Conservation (phyloP, 2,888 invertebrate genomes). For the Dicyrtoma fusca region DNA sequence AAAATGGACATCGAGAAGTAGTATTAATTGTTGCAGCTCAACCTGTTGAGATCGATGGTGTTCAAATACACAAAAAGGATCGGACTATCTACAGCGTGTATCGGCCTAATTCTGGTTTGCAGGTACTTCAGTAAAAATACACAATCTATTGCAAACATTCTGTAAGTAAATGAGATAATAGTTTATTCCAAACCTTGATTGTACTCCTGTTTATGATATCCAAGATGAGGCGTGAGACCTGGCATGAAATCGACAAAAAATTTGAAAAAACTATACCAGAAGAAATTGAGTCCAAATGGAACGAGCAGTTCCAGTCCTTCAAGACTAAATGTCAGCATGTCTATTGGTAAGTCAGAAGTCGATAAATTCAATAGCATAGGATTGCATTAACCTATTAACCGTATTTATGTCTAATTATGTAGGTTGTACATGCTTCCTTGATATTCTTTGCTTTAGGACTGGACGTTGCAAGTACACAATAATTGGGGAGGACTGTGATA, state of each 20-base stretch:
- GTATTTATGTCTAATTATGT: no score
- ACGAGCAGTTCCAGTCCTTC: slow-evolving; percentile 83
- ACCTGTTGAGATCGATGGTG: slow-evolving; percentile 50
- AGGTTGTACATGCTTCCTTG: no score
- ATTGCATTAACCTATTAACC: no score
- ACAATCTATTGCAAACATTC: neutral
- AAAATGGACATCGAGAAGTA: slow-evolving; percentile 83
- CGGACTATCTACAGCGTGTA: slow-evolving; percentile 61
- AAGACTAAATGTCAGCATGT: slow-evolving; percentile 87
- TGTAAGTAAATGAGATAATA: no score
- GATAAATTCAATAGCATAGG: no score
- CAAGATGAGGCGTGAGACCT: slow-evolving; percentile 77
- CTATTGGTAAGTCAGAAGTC: slow-evolving; percentile 80
- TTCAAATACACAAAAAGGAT: slow-evolving; percentile 66
- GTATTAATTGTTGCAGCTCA: slow-evolving; percentile 79
- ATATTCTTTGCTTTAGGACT: slow-evolving; percentile 60
- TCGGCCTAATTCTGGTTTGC: slow-evolving; percentile 89
- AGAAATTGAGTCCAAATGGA: slow-evolving; percentile 88
- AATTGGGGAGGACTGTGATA: slow-evolving; percentile 80
- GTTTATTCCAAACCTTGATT: no score
- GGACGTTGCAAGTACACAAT: slow-evolving; percentile 78
- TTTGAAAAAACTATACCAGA: slow-evolving; percentile 77
- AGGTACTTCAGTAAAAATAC: slow-evolving; percentile 58
- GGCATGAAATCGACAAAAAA: slow-evolving; percentile 88
- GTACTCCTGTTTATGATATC: neutral